A percentile compares a stretch with the other conserved stretches of the same genome.
phyloP scores from a whole-genome alignment of 2,888 invertebrate genomes.

The Mesoligia furuncula region DNA sequence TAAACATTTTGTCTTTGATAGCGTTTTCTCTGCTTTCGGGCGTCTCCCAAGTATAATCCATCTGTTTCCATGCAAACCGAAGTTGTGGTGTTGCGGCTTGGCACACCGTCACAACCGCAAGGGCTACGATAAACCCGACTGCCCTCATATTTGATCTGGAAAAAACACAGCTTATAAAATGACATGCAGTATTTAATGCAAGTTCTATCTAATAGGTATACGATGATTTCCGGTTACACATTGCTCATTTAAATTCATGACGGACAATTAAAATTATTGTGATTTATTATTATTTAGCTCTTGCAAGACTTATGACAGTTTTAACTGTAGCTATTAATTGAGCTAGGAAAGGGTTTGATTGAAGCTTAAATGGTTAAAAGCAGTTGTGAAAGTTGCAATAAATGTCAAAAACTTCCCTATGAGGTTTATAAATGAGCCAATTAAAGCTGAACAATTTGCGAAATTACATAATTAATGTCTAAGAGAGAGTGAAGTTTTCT shows the following conservation, averaged over 20 bases:
- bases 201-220: conserved; percentile 11
- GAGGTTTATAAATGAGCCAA: conserved; percentile 10
- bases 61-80: conserved; percentile 93
- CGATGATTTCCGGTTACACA: conserved; percentile 38
- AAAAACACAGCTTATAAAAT: conserved; percentile 24
- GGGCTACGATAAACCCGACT: conserved; percentile 74
- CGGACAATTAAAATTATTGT: conserved; percentile 34
- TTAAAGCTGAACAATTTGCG: conserved; percentile 12
- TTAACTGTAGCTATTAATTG: conserved; percentile 26
- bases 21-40: conserved; percentile 91
- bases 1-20: conserved; percentile 90
- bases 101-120: conserved; percentile 77
- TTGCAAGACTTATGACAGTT: conserved; percentile 37
- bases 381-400: conserved; percentile 28
- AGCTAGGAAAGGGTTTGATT: conserved; percentile 25
- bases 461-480: conserved; percentile 41
- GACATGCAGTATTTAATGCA: not conserved
- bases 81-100: conserved; percentile 90
- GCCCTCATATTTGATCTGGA: conserved; percentile 78
- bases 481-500: conserved; percentile 47
- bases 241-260: conserved; percentile 41
- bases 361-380: conserved; percentile 2
- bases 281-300: conserved; percentile 45
- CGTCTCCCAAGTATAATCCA: conserved; percentile 92
- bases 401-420: conserved; percentile 25